phyloP scores from a whole-genome alignment of 2,797 vertebrate genomes.

The Coilia nasus region DNA sequence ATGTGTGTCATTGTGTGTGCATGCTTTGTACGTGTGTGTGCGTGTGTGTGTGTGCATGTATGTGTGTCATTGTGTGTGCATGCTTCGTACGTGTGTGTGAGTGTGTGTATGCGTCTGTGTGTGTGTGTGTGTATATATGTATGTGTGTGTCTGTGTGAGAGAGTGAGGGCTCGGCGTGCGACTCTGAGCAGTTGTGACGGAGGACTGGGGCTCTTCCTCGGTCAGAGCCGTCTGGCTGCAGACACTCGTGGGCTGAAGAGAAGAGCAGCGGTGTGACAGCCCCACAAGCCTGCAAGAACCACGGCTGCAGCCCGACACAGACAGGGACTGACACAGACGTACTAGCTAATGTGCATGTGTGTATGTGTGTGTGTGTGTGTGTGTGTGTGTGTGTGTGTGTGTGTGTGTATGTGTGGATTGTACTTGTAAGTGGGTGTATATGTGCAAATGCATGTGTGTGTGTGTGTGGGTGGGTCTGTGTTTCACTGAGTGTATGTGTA shows the following conservation, averaged over 20 bases:
- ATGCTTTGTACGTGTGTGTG: too few species aligned
- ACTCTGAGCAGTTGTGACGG: constrained; percentile 4
- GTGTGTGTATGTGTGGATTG: neutral
- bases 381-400: neutral
- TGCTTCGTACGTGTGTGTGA: too few species aligned
- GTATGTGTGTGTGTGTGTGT: neutral
- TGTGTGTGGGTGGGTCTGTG: neutral
- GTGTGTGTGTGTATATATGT: neutral
- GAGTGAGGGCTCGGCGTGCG: neutral
- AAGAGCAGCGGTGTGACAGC: neutral
- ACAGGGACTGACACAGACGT: constrained; percentile 12
- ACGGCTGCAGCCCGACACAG: neutral
- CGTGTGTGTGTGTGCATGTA: too few species aligned
- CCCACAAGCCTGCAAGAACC: neutral
- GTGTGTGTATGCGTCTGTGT: too few species aligned
- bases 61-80: too few species aligned
- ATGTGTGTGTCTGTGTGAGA: neutral
- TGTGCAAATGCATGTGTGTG: neutral
- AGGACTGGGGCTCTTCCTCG: constrained; percentile 10
- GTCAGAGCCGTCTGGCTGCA: neutral
- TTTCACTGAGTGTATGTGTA: neutral
- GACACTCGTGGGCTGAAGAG: neutral
- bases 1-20: neutral
- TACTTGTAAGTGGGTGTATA: neutral
- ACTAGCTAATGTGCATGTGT: neutral